Percentiles rank a stretch among this genome's conserved stretches.
Evolutionary conservation across 92 coral and sea anemone genomes (phyloP).

Genomic region (Epizoanthus scotinus): DNA sequence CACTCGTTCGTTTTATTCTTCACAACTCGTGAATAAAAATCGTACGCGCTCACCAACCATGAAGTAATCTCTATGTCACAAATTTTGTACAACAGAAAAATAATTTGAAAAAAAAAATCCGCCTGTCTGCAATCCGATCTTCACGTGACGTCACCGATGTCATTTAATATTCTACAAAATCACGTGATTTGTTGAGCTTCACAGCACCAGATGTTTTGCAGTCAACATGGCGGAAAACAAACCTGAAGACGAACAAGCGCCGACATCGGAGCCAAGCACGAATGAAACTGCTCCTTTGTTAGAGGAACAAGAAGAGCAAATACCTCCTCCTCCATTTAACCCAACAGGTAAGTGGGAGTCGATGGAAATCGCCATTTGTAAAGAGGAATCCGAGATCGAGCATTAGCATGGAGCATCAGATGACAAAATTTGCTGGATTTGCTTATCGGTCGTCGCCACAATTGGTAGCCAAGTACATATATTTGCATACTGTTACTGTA

Average conservation of each 20-base stretch:
- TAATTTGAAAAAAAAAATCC: too few relatives aligned
- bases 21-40: too few relatives aligned
- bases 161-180: not conserved
- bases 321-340: slow-evolving; percentile 79
- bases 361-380: not conserved
- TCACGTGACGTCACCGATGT: slow-evolving; percentile 6
- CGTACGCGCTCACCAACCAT: too few relatives aligned
- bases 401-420: not conserved
- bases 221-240: slow-evolving; percentile 79
- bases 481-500: too few relatives aligned
- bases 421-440: too few relatives aligned
- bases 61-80: too few relatives aligned
- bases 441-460: too few relatives aligned
- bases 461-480: too few relatives aligned
- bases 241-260: slow-evolving; percentile 33
- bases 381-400: not conserved
- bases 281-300: slow-evolving; percentile 89
- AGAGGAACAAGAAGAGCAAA: slow-evolving; percentile 68
- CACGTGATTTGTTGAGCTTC: slow-evolving; percentile 43
- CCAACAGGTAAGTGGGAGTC: slow-evolving; percentile 52
- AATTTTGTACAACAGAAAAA: too few relatives aligned
- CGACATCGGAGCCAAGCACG: slow-evolving; percentile 63
- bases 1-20: too few relatives aligned
- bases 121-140: too few relatives aligned
- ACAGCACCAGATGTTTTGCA: not conserved